These are phyloP conservation scores for Apeltes quadracus DNA, from an alignment of 2,113 vertebrate genomes.

Conservation along the genomic window DNA sequence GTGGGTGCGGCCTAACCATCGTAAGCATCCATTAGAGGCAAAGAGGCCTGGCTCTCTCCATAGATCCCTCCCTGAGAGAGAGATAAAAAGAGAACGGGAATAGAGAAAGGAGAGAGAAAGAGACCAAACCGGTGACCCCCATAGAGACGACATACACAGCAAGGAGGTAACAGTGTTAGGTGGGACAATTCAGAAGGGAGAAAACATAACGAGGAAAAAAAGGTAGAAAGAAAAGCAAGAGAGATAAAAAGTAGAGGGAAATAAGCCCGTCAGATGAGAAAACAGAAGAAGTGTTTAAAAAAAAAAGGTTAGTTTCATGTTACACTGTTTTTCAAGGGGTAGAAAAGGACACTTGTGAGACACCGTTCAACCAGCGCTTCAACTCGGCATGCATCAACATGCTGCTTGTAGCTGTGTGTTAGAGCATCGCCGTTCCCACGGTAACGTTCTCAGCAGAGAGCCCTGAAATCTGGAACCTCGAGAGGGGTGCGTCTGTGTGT, in stretches of 20 bases:
- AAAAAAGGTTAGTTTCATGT: slow-evolving; percentile 45
- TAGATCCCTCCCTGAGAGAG: slow-evolving; percentile 80
- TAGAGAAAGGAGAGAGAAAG: slow-evolving; percentile 6
- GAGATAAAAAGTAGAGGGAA: slow-evolving; percentile 11
- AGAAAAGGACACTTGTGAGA: slow-evolving; percentile 30
- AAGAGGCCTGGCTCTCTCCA: slow-evolving; percentile 79
- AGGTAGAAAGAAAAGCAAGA: not conserved
- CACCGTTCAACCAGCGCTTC: slow-evolving; percentile 27
- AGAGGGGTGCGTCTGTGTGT: not conserved
- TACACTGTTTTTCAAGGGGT: slow-evolving; percentile 27
- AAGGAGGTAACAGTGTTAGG: not conserved
- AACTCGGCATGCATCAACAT: slow-evolving; percentile 59
- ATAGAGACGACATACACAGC: not conserved
- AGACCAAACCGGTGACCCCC: not conserved
- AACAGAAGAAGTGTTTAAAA: slow-evolving; percentile 34
- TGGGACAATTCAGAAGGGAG: slow-evolving; percentile 10
- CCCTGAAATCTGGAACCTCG: slow-evolving; percentile 1
- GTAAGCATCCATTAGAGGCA: slow-evolving; percentile 83
- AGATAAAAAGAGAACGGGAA: slow-evolving; percentile 14
- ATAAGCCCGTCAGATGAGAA: not conserved
- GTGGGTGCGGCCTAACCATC: slow-evolving; percentile 84
- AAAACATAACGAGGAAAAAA: not conserved
- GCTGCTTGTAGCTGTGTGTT: slow-evolving; percentile 58
- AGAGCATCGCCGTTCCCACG: slow-evolving; percentile 45
- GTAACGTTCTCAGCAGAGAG: slow-evolving; percentile 6